Percentiles rank a stretch among this genome's conserved stretches.
These are phyloP conservation scores for Diabrotica undecimpunctata DNA, from an alignment of 1,140 invertebrate genomes.

Conservation along the genomic window DNA sequence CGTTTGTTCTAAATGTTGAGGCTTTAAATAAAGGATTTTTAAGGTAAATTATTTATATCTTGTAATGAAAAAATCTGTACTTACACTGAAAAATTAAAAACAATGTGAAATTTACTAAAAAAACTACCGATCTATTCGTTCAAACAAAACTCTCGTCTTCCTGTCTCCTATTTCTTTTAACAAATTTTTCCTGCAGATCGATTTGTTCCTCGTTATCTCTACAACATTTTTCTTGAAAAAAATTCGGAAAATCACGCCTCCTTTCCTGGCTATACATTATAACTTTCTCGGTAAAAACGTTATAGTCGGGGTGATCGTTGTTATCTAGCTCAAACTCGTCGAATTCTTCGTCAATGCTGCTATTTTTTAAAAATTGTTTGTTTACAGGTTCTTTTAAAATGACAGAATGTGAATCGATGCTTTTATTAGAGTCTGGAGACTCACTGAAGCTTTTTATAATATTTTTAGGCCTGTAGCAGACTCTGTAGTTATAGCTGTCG, in stretches of 20 bases:
- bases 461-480: slow-evolving; percentile 38
- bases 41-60: too few relatives aligned
- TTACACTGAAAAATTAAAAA: not conserved
- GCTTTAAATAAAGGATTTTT: too few relatives aligned
- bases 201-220: slow-evolving; percentile 21
- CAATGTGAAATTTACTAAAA: not conserved
- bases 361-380: slow-evolving; percentile 15
- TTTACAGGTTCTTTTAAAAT: slow-evolving; percentile 24
- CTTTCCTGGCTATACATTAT: slow-evolving; percentile 24
- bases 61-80: too few relatives aligned
- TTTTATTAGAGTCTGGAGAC: slow-evolving; percentile 37
- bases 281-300: slow-evolving; percentile 34
- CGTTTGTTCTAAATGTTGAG: too few relatives aligned
- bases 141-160: slow-evolving; percentile 34
- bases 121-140: not conserved
- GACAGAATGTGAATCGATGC: slow-evolving; percentile 31
- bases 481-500: slow-evolving; percentile 35
- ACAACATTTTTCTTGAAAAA: slow-evolving; percentile 14
- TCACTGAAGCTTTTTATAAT: slow-evolving; percentile 38
- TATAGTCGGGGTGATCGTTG: slow-evolving; percentile 18
- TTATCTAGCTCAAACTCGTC: slow-evolving; percentile 12
- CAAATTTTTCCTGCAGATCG: slow-evolving; percentile 19
- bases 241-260: slow-evolving; percentile 11
- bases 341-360: slow-evolving; percentile 24
- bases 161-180: slow-evolving; percentile 21